Percentiles rank a stretch among this genome's conserved stretches.
Evolutionary conservation across 2,113 vertebrate species (phyloP).

Genomic region (Capreolus pygargus): DNA sequence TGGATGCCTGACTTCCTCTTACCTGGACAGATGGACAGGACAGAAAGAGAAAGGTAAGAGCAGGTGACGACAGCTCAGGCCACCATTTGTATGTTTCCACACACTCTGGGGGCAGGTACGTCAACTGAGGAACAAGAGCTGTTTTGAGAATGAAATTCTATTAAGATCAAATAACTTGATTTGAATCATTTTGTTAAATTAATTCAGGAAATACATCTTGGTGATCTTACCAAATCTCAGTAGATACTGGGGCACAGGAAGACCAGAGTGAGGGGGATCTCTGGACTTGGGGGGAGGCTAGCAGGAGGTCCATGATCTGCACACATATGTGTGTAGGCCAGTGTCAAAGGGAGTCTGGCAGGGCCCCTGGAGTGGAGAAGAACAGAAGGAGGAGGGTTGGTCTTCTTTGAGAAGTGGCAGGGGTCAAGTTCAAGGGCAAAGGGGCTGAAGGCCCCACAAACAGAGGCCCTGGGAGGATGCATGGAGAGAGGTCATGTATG

Average conservation of each 20-base stretch:
- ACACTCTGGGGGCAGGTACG: fast-evolving
- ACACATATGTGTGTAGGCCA: too few species aligned
- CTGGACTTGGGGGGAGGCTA: fast-evolving
- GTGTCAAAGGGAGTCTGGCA: background rate
- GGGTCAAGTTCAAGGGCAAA: background rate
- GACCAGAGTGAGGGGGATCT: too few species aligned
- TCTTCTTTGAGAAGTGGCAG: background rate
- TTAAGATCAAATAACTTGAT: background rate
- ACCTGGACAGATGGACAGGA: background rate
- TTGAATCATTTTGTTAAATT: background rate
- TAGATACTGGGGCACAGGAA: too few species aligned
- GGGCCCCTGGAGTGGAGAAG: too few species aligned
- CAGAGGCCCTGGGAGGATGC: background rate
- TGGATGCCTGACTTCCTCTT: background rate
- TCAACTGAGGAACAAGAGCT: fast-evolving
- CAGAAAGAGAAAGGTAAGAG: background rate
- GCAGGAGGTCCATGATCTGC: fast-evolving
- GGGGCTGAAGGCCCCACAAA: background rate
- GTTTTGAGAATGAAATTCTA: background rate
- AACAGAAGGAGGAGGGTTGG: background rate
- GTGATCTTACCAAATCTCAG: background rate
- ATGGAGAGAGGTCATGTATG: background rate
- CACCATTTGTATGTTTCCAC: fast-evolving
- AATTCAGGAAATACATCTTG: background rate
- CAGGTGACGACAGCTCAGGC: fast-evolving